Evolutionary conservation across 1,140 invertebrate genomes (phyloP), one percentile per base, ranked within the genome.

Genomic region (Harlomillsia oculata): DNA sequence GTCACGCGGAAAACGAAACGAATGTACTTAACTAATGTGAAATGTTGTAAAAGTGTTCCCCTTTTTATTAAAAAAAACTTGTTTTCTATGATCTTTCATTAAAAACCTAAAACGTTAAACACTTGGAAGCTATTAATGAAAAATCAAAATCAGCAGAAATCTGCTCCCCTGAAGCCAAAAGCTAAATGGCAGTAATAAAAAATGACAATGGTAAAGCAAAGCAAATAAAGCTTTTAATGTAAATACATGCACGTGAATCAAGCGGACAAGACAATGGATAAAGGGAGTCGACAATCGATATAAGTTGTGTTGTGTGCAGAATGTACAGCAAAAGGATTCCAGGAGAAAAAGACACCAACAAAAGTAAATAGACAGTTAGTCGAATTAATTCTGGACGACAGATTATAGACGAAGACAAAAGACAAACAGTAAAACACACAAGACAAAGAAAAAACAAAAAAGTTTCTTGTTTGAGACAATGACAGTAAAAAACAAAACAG

Each of bases 371-470:
- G n/a, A n/a, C n/a, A n/a, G n/a, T n/a, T n/a, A n/a, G n/a, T n/a
- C n/a, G n/a, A n/a, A n/a, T n/a, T n/a, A n/a, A n/a, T n/a, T n/a
- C 45, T 32, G 45, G 34, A 48, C 45, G 34, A 32, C 45, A 52
- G 40, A 52, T 32, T 32, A 52, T 28, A 25, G 40, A 23, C 6
- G 14, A n/a, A 32, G 49, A 52, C 49, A 28, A 40, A 36, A 52
- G 18, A 32, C 18, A 9, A 49, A 26, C 26, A 52, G 29, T 32
- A 52, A 25, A 40, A 39, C 32, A 40, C 16, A 18, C 34, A 51
- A 16, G 40, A 29, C 36, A n/a, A 52, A 21, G 40, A 9, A 40
- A 28, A n/a, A 39, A 25, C 8, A 21, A 29, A 39, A 37, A 39
- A 20, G 16, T 14, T 8, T 14, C 18, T 43, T 43, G 18, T 6